Base-by-base conservation (phyloP, 2,888 invertebrate species). In the Brachylomia viminalis region DNA sequence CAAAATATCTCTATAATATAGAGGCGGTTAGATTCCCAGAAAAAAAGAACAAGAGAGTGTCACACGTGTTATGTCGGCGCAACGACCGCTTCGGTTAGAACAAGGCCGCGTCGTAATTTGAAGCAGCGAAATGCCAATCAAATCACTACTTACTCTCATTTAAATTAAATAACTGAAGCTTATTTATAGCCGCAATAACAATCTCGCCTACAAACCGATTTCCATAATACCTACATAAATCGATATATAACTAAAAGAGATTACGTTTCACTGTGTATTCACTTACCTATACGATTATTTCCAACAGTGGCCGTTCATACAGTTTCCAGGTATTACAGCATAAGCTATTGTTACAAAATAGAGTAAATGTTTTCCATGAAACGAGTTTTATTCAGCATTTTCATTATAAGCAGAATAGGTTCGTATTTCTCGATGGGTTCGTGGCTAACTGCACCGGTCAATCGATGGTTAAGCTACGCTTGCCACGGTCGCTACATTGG, bases 311-410 rank as follows among this genome's bases (percentile, higher is more conserved):
- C 62, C 42, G 56, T 61, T 42, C 54, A 69, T 66, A 75, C 61
- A 65, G 27, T 68, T 87, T 87, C 77, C 80, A 76, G 75, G 86
- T 78, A 87, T 76, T 30, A 72, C 47, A n/a, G 52, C 47, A 65
- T 65, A 72, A 78, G 56, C 59, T 65, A 82, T 75, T 62, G 69
- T 59, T 73, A 56, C 45, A 75, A 74, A 80, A 76, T 80, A 62
- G 49, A 76, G 45, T 59, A 65, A 83, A 78, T 78, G 33, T 72
- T 72, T 86, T 87, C 84, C 74, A 72, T 68, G 74, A 80, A 87
- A 72, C 64, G 52, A 67, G 58, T 77, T 69, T 65, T 72, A 49
- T 59, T 58, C 23, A 70, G 33, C 72, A 42, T 62, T 80, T 80
- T 72, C 59, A 80, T 78, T 85, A 73, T 54, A 61, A 33, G 6